phyloP scores from a whole-genome alignment of 2,888 invertebrate genomes.

The Brachyptera putata region DNA sequence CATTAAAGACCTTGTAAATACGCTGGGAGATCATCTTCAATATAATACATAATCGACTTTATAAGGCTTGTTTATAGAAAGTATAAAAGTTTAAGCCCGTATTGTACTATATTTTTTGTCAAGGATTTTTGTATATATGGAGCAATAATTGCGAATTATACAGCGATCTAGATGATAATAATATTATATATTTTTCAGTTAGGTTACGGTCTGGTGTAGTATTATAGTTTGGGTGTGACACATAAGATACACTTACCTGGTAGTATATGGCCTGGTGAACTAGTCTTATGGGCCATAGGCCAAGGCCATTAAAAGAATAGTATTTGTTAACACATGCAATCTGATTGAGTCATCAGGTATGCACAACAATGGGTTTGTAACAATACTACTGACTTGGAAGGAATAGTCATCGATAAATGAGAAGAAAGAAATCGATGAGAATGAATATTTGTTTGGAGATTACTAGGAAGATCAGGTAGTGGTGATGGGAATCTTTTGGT shows the following conservation, averaged over 20 bases:
- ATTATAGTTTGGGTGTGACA: not conserved
- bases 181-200: not conserved
- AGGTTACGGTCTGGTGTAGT: not conserved
- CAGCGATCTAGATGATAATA: slow-evolving; percentile 10
- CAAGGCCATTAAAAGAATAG: slow-evolving; percentile 1
- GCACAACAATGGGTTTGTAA: not conserved
- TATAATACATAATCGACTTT: no score
- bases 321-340: not conserved
- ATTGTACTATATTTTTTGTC: slow-evolving; percentile 1
- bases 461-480: no score
- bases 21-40: no score
- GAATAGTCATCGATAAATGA: no score
- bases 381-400: no score
- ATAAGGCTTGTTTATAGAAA: not conserved
- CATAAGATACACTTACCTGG: not conserved
- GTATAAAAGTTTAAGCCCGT: not conserved
- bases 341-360: not conserved
- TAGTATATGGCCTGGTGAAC: not conserved
- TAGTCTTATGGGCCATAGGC: slow-evolving; percentile 1
- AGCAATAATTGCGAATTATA: not conserved
- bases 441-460: no score
- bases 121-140: slow-evolving; percentile 1
- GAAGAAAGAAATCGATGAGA: no score
- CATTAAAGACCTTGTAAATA: slow-evolving; percentile 1
- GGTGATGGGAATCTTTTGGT: no score